Conservation (phyloP, 2,797 vertebrate genomes). For the Oreonectes daqikongensis region DNA sequence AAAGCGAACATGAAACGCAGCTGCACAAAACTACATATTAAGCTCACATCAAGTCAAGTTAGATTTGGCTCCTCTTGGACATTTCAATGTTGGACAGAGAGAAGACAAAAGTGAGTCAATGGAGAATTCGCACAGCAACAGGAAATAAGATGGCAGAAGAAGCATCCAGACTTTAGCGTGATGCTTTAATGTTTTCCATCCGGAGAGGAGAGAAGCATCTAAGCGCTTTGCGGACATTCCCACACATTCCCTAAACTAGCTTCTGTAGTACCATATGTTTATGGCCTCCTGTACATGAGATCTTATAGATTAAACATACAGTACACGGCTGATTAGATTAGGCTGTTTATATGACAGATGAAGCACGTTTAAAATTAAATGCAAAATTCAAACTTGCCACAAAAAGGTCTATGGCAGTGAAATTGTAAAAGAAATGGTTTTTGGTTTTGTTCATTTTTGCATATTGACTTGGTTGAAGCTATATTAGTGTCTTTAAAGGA, state of each 20-base stretch:
- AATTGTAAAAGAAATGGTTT: background rate
- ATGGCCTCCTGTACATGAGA: background rate
- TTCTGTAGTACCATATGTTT: background rate
- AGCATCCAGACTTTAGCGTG: slow-evolving; percentile 56
- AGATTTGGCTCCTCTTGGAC: slow-evolving; percentile 42
- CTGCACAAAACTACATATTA: slow-evolving; percentile 36
- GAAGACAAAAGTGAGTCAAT: slow-evolving; percentile 42
- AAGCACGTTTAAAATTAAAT: background rate
- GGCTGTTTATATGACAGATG: background rate
- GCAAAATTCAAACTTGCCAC: background rate
- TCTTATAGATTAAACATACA: slow-evolving; percentile 4
- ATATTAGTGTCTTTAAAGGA: background rate
- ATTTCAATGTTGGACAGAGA: slow-evolving; percentile 44
- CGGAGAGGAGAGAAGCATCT: slow-evolving; percentile 2
- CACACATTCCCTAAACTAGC: background rate
- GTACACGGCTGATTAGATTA: background rate
- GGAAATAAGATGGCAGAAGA: slow-evolving; percentile 55
- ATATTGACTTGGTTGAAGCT: background rate
- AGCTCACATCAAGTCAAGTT: slow-evolving; percentile 30
- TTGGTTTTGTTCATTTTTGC: background rate
- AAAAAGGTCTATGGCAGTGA: background rate
- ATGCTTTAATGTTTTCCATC: slow-evolving; percentile 30
- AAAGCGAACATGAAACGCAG: slow-evolving; percentile 20
- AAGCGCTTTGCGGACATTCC: background rate
- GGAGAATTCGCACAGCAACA: slow-evolving; percentile 29